These are phyloP conservation scores for Eilema depressum DNA, from an alignment of 2,888 invertebrate species.

Conservation along the genomic window DNA sequence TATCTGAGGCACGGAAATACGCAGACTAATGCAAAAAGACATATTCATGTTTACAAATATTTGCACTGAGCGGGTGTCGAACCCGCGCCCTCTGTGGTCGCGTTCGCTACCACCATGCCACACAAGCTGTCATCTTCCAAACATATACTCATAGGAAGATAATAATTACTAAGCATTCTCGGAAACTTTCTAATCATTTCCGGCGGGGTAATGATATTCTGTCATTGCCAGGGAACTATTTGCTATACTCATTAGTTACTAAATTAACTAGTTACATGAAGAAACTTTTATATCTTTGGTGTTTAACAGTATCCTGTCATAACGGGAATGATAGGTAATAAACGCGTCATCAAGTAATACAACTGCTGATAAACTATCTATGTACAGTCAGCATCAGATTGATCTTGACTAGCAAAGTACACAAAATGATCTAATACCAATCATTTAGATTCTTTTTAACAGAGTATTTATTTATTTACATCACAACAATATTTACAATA, in stretches of 20 bases:
- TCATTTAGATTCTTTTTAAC: too few relatives aligned
- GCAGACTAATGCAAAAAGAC: too few relatives aligned
- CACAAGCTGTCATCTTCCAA: neutral
- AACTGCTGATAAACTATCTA: slow-evolving; percentile 46
- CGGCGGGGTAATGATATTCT: slow-evolving; percentile 37
- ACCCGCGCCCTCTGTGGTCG: too few relatives aligned
- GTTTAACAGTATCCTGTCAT: slow-evolving; percentile 53
- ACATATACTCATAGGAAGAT: neutral
- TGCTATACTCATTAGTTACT: slow-evolving; percentile 49
- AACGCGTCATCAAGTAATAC: slow-evolving; percentile 67
- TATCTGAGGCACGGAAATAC: too few relatives aligned
- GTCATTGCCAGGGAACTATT: slow-evolving; percentile 43
- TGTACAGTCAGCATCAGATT: too few relatives aligned
- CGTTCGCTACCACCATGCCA: too few relatives aligned
- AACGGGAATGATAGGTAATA: slow-evolving; percentile 66
- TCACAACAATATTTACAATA: too few relatives aligned
- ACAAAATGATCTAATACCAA: too few relatives aligned
- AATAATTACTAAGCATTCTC: slow-evolving; percentile 30
- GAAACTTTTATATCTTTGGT: slow-evolving; percentile 36
- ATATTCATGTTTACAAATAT: too few relatives aligned
- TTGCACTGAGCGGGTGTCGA: too few relatives aligned
- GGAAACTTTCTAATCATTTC: slow-evolving; percentile 44
- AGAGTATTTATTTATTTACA: too few relatives aligned
- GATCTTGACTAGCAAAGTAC: too few relatives aligned
- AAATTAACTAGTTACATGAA: slow-evolving; percentile 49